A percentile compares a stretch with the other conserved stretches of the same genome.
Evolutionary conservation across 2,888 invertebrate species (phyloP).

Genomic region (Charanyca ferruginea): DNA sequence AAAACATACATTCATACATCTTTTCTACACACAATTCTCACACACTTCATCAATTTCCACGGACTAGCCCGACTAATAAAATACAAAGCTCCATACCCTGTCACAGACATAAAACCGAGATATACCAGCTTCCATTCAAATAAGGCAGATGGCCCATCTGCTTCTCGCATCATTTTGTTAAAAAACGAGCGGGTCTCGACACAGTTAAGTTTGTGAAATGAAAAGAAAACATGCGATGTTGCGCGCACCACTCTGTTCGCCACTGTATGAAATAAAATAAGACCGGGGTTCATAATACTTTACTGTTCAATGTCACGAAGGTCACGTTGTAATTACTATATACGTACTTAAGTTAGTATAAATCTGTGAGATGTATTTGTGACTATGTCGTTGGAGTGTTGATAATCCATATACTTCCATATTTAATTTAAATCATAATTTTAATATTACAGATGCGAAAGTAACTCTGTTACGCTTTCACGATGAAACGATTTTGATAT

Average conservation of each 20-base stretch:
- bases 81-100: slow-evolving; percentile 4
- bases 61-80: slow-evolving; percentile 23
- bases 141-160: slow-evolving; percentile 39
- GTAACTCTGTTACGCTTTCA: too few species aligned
- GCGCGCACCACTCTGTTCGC: slow-evolving; percentile 16
- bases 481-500: too few species aligned
- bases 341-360: too few species aligned
- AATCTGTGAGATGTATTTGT: too few species aligned
- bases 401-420: too few species aligned
- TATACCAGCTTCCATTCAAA: slow-evolving; percentile 32
- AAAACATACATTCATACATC: neutral
- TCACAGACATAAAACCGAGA: slow-evolving; percentile 16
- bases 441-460: too few species aligned
- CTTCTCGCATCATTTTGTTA: slow-evolving; percentile 45
- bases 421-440: too few species aligned
- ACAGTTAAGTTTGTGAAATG: slow-evolving; percentile 36
- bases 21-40: neutral
- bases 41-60: slow-evolving; percentile 7
- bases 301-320: slow-evolving; percentile 25
- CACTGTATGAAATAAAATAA: slow-evolving; percentile 40
- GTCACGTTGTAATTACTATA: too few species aligned
- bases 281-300: slow-evolving; percentile 26
- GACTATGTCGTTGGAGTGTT: too few species aligned
- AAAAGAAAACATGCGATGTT: slow-evolving; percentile 42
- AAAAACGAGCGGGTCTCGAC: slow-evolving; percentile 12